Evolutionary conservation across 2,113 vertebrate genomes (phyloP).

Genomic region (Clarias gariepinus): DNA sequence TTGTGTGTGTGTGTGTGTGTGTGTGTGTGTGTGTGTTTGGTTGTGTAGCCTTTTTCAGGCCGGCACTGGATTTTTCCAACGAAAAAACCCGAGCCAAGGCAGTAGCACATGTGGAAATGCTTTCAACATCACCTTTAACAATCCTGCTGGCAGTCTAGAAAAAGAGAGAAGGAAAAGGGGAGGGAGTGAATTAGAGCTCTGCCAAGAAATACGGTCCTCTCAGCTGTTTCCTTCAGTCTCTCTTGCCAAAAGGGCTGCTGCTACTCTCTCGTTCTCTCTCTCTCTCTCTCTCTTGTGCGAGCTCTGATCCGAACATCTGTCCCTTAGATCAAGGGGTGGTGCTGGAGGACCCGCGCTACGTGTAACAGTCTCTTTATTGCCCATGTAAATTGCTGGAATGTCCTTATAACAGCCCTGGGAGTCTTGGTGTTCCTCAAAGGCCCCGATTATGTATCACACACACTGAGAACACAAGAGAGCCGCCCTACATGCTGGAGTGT

Average conservation of each 20-base stretch:
- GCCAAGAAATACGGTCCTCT: constrained; percentile 49
- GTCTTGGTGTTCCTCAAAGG: constrained; percentile 49
- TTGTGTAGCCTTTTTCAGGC: background rate
- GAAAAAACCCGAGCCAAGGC: constrained; percentile 41
- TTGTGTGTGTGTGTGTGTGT: constrained; percentile 2
- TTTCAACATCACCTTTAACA: constrained; percentile 55
- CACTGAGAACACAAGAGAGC: constrained; percentile 24
- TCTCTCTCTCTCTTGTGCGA: background rate
- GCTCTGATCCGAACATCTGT: constrained; percentile 48
- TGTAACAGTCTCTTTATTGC: constrained; percentile 51
- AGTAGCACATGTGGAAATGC: constrained; percentile 57
- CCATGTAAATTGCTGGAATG: constrained; percentile 57
- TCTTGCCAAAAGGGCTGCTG: constrained; percentile 34
- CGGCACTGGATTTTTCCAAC: constrained; percentile 8
- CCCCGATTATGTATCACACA: constrained; percentile 47
- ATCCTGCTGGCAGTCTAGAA: constrained; percentile 27
- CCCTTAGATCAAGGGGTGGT: constrained; percentile 52
- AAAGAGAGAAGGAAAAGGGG: constrained; percentile 11
- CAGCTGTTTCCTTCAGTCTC: constrained; percentile 53
- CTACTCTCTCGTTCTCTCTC: constrained; percentile 15
- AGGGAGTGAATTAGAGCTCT: constrained; percentile 25
- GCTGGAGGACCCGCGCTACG: constrained; percentile 32
- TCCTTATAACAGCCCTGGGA: constrained; percentile 54
- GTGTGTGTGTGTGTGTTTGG: background rate
- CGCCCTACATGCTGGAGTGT: constrained; percentile 13